phyloP scores from a whole-genome alignment of 2,797 vertebrate species.

The Gambusia yucatana region DNA sequence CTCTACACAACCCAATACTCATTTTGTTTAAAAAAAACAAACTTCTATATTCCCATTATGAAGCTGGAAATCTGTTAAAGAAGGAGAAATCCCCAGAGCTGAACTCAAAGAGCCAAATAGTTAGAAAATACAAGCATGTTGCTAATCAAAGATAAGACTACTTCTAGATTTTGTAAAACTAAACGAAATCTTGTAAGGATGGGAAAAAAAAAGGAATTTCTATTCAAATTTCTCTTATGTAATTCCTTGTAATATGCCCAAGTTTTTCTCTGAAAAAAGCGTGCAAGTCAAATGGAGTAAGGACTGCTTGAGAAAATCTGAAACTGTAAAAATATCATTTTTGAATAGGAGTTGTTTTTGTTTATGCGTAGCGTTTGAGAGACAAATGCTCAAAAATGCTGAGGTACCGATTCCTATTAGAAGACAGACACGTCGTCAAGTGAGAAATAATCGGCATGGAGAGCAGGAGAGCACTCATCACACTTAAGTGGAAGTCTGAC shows the following conservation, averaged over 20 bases:
- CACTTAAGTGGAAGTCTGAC: constrained; percentile 38
- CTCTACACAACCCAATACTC: neutral
- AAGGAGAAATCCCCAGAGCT: constrained; percentile 11
- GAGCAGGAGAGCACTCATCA: constrained; percentile 25
- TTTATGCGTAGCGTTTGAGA: neutral
- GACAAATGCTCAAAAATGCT: constrained; percentile 8
- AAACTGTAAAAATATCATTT: neutral
- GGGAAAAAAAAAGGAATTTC: neutral
- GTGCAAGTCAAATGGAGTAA: neutral
- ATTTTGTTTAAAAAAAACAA: neutral
- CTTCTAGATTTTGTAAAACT: neutral
- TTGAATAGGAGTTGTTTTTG: neutral
- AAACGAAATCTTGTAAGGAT: neutral
- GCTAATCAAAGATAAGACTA: constrained; percentile 33
- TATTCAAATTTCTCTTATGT: neutral
- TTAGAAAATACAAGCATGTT: constrained; percentile 14
- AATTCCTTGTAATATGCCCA: neutral
- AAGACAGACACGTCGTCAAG: constrained; percentile 7
- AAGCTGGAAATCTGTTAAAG: constrained; percentile 4
- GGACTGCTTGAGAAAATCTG: neutral
- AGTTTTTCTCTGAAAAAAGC: neutral
- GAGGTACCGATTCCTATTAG: neutral
- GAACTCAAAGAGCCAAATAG: neutral
- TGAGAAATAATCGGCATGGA: constrained; percentile 5
- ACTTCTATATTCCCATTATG: neutral